Conservation (phyloP, 2,113 vertebrate genomes). For the Pogonocichla stellata region DNA sequence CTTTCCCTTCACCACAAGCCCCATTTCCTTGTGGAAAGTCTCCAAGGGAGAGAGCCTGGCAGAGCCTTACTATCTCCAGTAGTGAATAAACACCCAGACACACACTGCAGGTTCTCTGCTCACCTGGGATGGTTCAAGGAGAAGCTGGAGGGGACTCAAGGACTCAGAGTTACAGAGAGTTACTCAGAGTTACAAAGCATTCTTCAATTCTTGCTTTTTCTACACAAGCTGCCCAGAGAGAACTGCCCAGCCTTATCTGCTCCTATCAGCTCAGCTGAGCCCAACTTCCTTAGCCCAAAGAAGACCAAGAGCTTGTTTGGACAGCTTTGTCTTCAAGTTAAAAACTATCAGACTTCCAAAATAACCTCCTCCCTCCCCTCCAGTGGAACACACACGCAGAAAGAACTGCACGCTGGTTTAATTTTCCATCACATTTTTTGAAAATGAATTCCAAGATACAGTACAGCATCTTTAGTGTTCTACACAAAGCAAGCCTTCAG, state of each 20-base stretch:
- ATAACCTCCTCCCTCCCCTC: background rate
- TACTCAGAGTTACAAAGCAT: no score
- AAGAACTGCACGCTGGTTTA: slow-evolving; percentile 1
- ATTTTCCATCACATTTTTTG: slow-evolving; percentile 38
- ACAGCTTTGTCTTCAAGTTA: background rate
- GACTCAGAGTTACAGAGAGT: background rate
- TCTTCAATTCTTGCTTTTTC: background rate
- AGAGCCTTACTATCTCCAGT: background rate
- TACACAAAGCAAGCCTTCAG: slow-evolving; percentile 67
- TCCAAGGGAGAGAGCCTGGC: background rate
- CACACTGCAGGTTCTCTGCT: background rate
- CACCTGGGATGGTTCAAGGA: background rate
- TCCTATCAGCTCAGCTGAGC: background rate
- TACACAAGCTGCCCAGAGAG: background rate
- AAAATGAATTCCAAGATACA: slow-evolving; percentile 50
- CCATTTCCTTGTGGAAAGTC: background rate
- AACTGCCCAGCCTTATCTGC: background rate
- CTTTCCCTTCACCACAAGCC: background rate
- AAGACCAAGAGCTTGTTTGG: background rate
- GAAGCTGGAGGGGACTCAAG: background rate
- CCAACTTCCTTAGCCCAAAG: background rate
- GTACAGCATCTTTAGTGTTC: slow-evolving; percentile 62
- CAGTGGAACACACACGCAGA: background rate
- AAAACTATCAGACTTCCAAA: background rate
- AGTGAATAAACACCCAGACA: background rate